Percentiles rank a stretch among this genome's conserved stretches.
phyloP scores from a whole-genome alignment of 2,797 vertebrate genomes.

The Capromys pilorides region DNA sequence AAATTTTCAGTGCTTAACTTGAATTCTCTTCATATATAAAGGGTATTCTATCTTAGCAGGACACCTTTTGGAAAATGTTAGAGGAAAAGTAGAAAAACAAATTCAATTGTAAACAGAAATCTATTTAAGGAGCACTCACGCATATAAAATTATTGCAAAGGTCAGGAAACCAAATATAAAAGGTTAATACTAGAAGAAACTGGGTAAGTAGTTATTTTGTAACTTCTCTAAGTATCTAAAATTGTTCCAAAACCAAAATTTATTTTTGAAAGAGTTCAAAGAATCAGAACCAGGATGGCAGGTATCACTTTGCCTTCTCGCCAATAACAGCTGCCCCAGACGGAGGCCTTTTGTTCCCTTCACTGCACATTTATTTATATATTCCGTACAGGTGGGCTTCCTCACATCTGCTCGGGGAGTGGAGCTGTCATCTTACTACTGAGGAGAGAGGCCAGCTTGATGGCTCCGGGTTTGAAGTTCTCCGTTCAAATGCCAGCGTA shows the following conservation, averaged over 20 bases:
- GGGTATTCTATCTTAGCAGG: conserved; percentile 11
- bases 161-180: conserved; percentile 45
- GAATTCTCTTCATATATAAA: conserved; percentile 36
- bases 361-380: neutral
- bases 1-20: conserved; percentile 14
- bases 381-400: neutral
- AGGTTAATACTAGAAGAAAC: conserved; percentile 21
- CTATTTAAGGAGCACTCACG: neutral
- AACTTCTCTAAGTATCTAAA: conserved; percentile 46
- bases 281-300: conserved; percentile 18
- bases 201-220: neutral
- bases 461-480: conserved; percentile 9
- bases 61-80: conserved; percentile 46
- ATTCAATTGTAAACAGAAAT: neutral
- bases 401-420: neutral
- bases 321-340: neutral
- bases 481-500: neutral
- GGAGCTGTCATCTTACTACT: neutral
- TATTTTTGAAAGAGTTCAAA: neutral
- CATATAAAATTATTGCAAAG: conserved; percentile 50
- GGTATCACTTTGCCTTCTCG: conserved; percentile 36
- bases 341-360: neutral
- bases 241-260: conserved; percentile 42
- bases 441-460: neutral
- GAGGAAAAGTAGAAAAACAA: conserved; percentile 41